Percentiles rank a stretch among this genome's conserved stretches.
These are phyloP conservation scores for Oreochromis spilurus DNA, from an alignment of 2,113 vertebrate genomes.

Conservation along the genomic window DNA sequence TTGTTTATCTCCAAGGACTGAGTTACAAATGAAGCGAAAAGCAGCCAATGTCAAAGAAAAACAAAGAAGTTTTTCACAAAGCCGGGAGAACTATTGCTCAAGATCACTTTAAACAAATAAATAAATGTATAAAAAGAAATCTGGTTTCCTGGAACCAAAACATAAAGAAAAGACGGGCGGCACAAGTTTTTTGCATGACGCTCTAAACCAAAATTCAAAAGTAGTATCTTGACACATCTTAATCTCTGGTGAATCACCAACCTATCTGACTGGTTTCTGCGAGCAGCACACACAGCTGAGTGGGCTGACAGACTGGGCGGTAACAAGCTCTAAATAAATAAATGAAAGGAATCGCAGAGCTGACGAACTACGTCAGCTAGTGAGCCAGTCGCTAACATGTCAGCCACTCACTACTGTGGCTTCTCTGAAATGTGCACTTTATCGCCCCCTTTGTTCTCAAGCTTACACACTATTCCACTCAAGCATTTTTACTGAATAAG, in stretches of 20 bases:
- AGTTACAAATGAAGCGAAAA: neutral
- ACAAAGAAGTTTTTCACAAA: neutral
- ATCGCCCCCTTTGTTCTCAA: neutral
- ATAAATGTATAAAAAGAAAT: neutral
- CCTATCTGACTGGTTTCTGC: slow-evolving; percentile 12
- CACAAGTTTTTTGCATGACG: neutral
- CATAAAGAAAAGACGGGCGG: neutral
- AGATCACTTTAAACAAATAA: neutral
- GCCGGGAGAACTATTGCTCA: neutral
- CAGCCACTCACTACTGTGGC: fast-evolving
- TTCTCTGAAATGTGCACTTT: neutral
- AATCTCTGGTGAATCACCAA: neutral
- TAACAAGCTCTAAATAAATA: neutral
- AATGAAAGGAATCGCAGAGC: neutral
- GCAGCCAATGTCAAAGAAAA: neutral
- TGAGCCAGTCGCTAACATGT: neutral
- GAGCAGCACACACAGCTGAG: neutral
- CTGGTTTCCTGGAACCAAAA: neutral
- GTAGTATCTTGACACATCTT: neutral
- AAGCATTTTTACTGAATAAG: neutral
- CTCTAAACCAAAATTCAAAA: neutral
- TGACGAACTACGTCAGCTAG: neutral
- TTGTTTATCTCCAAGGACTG: neutral
- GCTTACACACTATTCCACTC: neutral
- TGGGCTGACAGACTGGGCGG: neutral